Conservation (phyloP, 2,113 vertebrate genomes). For the Crypturellus undulatus region DNA sequence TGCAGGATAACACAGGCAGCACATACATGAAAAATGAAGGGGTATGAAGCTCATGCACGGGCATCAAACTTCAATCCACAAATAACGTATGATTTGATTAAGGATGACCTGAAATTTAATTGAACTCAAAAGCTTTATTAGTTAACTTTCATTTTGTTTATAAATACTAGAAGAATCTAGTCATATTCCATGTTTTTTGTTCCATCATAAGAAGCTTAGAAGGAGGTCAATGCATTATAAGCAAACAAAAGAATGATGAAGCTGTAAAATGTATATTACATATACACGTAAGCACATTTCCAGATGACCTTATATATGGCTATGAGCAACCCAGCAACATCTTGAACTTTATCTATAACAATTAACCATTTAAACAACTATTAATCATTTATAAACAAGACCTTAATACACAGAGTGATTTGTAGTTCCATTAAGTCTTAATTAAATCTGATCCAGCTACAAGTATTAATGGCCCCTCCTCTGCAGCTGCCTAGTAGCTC, state of each 20-base stretch:
- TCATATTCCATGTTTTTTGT: neutral
- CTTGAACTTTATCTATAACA: neutral
- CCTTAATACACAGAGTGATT: neutral
- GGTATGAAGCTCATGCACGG: neutral
- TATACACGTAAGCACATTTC: neutral
- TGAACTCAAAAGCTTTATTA: neutral
- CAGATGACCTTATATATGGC: neutral
- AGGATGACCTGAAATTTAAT: neutral
- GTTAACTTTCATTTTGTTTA: neutral
- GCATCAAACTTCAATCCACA: neutral
- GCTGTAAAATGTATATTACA: neutral
- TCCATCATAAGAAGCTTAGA: neutral
- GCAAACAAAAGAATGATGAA: neutral
- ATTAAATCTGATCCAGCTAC: neutral
- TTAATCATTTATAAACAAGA: neutral
- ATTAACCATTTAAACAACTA: neutral
- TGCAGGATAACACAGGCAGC: neutral
- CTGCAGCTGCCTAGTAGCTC: neutral
- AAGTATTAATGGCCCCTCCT: neutral
- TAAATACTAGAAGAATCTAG: neutral
- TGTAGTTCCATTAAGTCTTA: neutral
- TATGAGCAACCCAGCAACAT: neutral
- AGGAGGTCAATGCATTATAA: neutral
- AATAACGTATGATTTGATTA: neutral
- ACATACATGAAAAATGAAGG: too few species aligned